A percentile compares a stretch with the other conserved stretches of the same genome.
phyloP scores from a whole-genome alignment of 2,113 vertebrate species.

The Smithornis capensis region DNA sequence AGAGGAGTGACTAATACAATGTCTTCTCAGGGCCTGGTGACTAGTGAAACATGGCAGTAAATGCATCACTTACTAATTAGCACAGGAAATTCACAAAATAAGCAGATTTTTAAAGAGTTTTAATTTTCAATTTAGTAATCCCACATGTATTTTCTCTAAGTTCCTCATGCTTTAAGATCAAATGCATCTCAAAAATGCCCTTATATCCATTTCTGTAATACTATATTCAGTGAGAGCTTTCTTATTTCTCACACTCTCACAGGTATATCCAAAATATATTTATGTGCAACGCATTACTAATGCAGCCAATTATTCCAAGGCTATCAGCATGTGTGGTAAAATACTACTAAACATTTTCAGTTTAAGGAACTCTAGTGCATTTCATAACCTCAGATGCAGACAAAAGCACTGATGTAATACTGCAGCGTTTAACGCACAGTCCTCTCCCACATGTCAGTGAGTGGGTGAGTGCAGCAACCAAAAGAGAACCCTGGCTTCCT shows the following conservation, averaged over 20 bases:
- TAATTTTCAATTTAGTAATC: background rate
- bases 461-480: constrained; percentile 69
- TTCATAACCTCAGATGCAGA: constrained; percentile 20
- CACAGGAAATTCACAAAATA: background rate
- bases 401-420: constrained; percentile 27
- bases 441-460: background rate
- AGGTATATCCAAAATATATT: background rate
- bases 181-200: background rate
- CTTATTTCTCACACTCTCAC: background rate
- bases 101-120: background rate
- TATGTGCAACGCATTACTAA: background rate
- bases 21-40: background rate
- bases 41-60: background rate
- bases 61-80: background rate
- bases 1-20: background rate
- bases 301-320: background rate
- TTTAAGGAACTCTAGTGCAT: background rate
- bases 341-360: background rate
- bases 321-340: background rate
- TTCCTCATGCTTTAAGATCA: background rate
- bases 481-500: constrained; percentile 78
- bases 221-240: background rate
- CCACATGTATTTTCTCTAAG: background rate
- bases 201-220: background rate
- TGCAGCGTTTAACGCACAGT: background rate